Conservation (phyloP, 2,888 invertebrate species). For the Gymnosoma rotundatum region DNA sequence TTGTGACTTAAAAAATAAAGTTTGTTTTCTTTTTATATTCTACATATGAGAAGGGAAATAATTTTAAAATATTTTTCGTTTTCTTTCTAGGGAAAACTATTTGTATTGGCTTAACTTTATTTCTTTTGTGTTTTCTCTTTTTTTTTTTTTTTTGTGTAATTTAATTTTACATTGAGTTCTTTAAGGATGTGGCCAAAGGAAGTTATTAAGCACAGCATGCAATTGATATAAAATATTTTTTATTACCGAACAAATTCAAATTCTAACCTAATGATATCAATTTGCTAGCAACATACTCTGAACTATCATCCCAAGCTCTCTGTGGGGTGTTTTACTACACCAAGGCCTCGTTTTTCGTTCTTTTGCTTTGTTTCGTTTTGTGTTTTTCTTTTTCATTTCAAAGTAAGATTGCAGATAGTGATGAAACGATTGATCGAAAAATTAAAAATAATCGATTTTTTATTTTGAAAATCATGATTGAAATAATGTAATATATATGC, state of each 20-base stretch:
- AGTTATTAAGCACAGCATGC: slow-evolving; percentile 69
- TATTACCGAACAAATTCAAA: slow-evolving; percentile 52
- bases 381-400: too few species aligned
- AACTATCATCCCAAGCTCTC: not conserved
- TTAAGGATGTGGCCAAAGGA: slow-evolving; percentile 65
- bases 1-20: slow-evolving; percentile 34
- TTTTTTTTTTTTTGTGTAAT: not conserved
- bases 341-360: too few species aligned
- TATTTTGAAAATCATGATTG: too few species aligned
- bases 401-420: too few species aligned
- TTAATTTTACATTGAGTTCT: slow-evolving; percentile 37
- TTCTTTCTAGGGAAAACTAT: slow-evolving; percentile 31
- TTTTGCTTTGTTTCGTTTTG: too few species aligned
- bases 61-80: slow-evolving; percentile 34
- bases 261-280: slow-evolving; percentile 56
- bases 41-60: slow-evolving; percentile 23
- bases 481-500: too few species aligned
- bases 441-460: too few species aligned
- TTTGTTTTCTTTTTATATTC: slow-evolving; percentile 58
- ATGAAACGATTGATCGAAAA: too few species aligned
- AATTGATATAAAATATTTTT: slow-evolving; percentile 67
- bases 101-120: slow-evolving; percentile 7
- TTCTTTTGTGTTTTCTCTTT: not conserved
- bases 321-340: slow-evolving; percentile 1
- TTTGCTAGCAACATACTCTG: not conserved